phyloP scores from a whole-genome alignment of 2,113 vertebrate genomes.

The Copsychus sechellarum region DNA sequence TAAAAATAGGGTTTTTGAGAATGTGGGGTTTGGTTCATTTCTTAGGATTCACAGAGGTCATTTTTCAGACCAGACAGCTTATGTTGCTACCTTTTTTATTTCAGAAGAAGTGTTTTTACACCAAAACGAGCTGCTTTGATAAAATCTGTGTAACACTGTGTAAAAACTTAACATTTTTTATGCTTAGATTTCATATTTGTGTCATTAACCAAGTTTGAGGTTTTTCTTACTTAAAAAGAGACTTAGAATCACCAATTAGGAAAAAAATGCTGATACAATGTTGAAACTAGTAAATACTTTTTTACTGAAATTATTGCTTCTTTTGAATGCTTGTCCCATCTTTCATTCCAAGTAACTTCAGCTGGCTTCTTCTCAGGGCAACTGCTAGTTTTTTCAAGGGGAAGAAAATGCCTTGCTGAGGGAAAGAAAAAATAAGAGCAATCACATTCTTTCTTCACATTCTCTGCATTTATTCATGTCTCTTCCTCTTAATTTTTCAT shows the following conservation, averaged over 20 bases:
- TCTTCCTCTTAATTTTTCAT: conserved; percentile 56
- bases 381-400: background rate
- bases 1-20: background rate
- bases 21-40: background rate
- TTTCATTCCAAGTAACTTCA: background rate
- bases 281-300: background rate
- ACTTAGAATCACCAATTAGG: background rate
- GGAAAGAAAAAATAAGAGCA: background rate
- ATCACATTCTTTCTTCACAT: background rate
- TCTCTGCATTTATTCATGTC: background rate
- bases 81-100: background rate
- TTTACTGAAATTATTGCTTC: background rate
- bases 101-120: background rate
- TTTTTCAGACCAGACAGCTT: background rate
- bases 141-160: background rate
- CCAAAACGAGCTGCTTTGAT: background rate
- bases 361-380: background rate
- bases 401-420: background rate
- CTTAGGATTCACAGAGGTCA: background rate
- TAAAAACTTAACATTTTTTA: background rate
- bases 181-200: background rate
- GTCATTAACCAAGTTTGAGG: background rate
- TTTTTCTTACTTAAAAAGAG: background rate
- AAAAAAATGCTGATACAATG: background rate
- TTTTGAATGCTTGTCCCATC: background rate